Percentiles rank a stretch among this genome's conserved stretches.
phyloP scores from a whole-genome alignment of 2,888 invertebrate genomes.

The Noctua pronuba region DNA sequence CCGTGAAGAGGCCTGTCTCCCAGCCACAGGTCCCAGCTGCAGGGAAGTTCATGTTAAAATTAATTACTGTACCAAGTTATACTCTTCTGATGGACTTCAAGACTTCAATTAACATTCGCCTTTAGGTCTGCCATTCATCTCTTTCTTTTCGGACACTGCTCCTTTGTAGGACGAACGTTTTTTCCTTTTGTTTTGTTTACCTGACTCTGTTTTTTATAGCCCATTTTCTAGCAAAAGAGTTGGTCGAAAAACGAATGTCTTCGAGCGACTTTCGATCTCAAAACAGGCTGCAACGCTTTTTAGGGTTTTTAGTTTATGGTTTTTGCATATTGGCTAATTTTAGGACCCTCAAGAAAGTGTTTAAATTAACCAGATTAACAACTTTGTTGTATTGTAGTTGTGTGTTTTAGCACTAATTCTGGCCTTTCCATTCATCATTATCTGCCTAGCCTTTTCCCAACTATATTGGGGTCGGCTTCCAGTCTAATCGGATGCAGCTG shows the following conservation, averaged over 20 bases:
- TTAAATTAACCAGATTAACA: not conserved
- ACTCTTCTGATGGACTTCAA: not conserved
- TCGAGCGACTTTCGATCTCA: constrained; percentile 35
- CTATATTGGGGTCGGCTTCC: no score
- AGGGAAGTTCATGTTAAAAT: constrained; percentile 1
- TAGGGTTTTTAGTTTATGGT: not conserved
- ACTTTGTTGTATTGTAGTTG: not conserved
- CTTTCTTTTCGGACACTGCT: not conserved
- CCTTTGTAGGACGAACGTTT: constrained; percentile 9
- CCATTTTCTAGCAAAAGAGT: constrained; percentile 48
- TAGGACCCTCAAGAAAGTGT: not conserved
- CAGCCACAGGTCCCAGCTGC: no score
- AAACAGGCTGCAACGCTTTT: constrained; percentile 24
- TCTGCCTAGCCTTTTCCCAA: no score
- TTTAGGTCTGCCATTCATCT: constrained; percentile 13
- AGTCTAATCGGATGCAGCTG: no score
- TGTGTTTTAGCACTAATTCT: no score
- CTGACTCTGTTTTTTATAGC: constrained; percentile 29
- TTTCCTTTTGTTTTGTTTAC: constrained; percentile 13
- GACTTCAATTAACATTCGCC: constrained; percentile 16
- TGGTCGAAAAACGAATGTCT: constrained; percentile 21
- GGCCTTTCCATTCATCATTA: not conserved
- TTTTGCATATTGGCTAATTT: not conserved
- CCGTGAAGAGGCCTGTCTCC: not conserved
- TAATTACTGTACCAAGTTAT: not conserved